Conservation (phyloP, 2,113 vertebrate genomes). For the Otocyon megalotis region DNA sequence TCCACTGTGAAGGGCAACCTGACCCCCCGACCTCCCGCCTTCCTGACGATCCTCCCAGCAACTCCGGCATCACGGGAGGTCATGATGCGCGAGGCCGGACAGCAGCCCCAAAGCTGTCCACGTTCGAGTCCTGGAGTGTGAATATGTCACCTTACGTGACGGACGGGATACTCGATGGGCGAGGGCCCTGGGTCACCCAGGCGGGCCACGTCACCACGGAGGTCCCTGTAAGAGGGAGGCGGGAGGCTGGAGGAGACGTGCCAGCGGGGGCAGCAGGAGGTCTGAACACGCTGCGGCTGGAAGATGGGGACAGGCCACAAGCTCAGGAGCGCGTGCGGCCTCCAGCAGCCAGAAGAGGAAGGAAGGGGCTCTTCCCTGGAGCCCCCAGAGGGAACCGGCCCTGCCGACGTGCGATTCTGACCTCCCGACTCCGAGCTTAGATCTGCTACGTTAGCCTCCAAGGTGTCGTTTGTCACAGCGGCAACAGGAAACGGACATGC, state of each 20-base stretch:
- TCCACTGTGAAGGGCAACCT: not conserved
- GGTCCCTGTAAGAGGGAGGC: not conserved
- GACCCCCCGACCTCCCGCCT: not conserved
- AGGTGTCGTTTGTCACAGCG: not conserved
- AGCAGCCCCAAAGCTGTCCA: not conserved
- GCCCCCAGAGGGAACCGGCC: not conserved
- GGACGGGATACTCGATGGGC: not conserved
- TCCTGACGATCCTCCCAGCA: not conserved
- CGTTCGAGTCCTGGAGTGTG: not conserved
- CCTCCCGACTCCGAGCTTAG: not conserved
- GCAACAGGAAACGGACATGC: not conserved
- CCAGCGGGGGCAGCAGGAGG: not conserved
- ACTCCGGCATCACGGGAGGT: too few relatives aligned
- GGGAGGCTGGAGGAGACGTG: not conserved
- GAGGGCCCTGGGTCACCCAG: not conserved
- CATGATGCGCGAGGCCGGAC: not conserved
- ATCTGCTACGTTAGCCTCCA: not conserved
- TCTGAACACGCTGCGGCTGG: not conserved
- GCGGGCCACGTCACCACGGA: not conserved
- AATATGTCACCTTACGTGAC: not conserved
- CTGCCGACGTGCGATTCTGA: not conserved
- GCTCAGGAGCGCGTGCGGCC: rapidly evolving
- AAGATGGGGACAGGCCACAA: rapidly evolving
- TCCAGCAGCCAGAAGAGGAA: not conserved
- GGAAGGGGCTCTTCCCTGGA: not conserved